These are phyloP conservation scores for Desmophyllum pertusum DNA, from an alignment of 92 coral and sea anemone species.

Conservation along the genomic window DNA sequence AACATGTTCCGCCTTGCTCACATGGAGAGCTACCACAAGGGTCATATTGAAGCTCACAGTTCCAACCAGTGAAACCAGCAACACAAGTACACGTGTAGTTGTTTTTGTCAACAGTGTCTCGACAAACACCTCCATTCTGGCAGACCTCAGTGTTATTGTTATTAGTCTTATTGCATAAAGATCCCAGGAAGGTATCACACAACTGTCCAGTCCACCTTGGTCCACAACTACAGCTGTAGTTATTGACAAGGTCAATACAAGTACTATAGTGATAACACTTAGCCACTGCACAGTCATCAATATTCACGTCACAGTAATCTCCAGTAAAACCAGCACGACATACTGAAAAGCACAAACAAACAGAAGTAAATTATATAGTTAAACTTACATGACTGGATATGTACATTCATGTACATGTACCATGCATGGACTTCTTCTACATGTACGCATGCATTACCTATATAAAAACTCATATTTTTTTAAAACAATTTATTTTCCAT, in stretches of 20 bases:
- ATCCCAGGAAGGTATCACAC: conserved; percentile 71
- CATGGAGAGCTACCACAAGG: conserved; percentile 85
- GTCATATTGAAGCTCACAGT: conserved; percentile 60
- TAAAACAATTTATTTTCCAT: no score
- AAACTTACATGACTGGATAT: no score
- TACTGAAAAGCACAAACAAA: conserved; percentile 36
- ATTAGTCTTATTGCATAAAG: conserved; percentile 60
- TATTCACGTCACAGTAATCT: conserved; percentile 88
- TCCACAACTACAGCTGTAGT: conserved; percentile 88
- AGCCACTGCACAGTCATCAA: conserved; percentile 69
- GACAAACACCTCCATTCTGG: conserved; percentile 78
- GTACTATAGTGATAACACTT: conserved; percentile 79
- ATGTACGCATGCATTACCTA: no score
- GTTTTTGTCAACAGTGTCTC: conserved; percentile 66
- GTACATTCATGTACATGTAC: no score
- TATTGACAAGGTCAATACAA: conserved; percentile 75
- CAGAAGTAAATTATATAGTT: neutral
- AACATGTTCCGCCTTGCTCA: conserved; percentile 75
- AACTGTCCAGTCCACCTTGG: conserved; percentile 77
- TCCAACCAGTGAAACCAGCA: conserved; percentile 77
- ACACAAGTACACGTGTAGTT: conserved; percentile 90
- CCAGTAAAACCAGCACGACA: conserved; percentile 91
- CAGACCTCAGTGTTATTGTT: conserved; percentile 52
- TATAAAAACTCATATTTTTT: no score
- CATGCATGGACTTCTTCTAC: no score